These are phyloP conservation scores for Odontocolon sp. DNA, from an alignment of 2,888 invertebrate genomes.

Conservation along the genomic window DNA sequence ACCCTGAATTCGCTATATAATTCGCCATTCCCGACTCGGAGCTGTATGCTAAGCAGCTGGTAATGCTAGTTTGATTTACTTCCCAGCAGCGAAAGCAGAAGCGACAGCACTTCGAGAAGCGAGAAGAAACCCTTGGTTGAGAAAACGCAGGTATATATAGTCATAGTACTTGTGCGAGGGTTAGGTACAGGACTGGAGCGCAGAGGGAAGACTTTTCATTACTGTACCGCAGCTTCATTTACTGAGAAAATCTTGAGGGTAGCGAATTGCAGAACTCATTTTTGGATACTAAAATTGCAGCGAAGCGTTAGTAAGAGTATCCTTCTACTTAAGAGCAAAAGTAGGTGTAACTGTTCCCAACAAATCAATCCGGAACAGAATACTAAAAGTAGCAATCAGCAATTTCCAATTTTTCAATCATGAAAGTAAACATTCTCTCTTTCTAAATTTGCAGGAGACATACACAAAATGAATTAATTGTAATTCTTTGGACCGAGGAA, in stretches of 20 bases:
- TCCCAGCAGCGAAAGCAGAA: slow-evolving; percentile 57
- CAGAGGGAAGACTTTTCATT: slow-evolving; percentile 13
- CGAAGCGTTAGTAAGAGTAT: too few relatives aligned
- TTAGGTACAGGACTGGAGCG: neutral
- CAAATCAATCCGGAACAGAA: too few relatives aligned
- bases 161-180: neutral
- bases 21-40: slow-evolving; percentile 57
- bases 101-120: slow-evolving; percentile 12
- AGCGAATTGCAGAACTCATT: neutral
- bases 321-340: too few relatives aligned
- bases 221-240: neutral
- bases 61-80: slow-evolving; percentile 76
- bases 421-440: too few relatives aligned
- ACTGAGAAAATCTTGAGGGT: slow-evolving; percentile 8
- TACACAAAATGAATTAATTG: too few relatives aligned
- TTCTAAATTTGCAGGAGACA: too few relatives aligned
- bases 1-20: slow-evolving; percentile 48
- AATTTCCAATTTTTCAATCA: too few relatives aligned
- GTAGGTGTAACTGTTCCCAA: too few relatives aligned
- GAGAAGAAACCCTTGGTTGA: neutral
- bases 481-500: too few relatives aligned
- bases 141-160: slow-evolving; percentile 16
- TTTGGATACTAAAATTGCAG: neutral
- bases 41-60: slow-evolving; percentile 75
- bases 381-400: too few relatives aligned